Evolutionary conservation across 2,113 vertebrate genomes (phyloP).

Genomic region (Chinchilla lanigera): DNA sequence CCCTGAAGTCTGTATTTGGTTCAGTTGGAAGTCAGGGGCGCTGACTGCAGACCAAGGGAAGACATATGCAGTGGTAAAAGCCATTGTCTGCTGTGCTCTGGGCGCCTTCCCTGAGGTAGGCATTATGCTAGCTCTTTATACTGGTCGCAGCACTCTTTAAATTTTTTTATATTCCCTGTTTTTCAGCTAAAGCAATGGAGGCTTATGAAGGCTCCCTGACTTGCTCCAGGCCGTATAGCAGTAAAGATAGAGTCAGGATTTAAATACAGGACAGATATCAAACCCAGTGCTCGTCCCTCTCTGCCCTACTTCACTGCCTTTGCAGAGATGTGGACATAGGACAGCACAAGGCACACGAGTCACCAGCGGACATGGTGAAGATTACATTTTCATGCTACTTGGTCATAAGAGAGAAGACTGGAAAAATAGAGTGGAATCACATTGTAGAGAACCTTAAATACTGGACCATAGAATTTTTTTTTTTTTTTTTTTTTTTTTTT

Average conservation of each 20-base stretch:
- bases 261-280: not conserved
- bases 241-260: not conserved
- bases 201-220: not conserved
- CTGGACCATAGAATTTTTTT: not conserved
- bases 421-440: not conserved
- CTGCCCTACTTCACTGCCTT: not conserved
- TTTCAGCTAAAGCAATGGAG: not conserved
- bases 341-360: not conserved
- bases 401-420: not conserved
- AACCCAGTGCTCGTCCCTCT: not conserved
- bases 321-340: not conserved
- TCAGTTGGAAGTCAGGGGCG: not conserved
- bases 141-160: not conserved
- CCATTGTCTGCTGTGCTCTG: rapidly evolving
- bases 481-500: too few species aligned
- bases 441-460: not conserved
- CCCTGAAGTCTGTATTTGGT: not conserved
- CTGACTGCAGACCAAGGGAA: not conserved
- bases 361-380: not conserved
- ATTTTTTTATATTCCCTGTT: not conserved
- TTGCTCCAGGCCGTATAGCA: not conserved
- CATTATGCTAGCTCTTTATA: not conserved
- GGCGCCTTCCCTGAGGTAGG: not conserved
- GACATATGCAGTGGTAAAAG: rapidly evolving
- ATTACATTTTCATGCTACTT: not conserved